These are phyloP conservation scores for Cirrhinus molitorella DNA, from an alignment of 2,797 vertebrate genomes.

Conservation along the genomic window DNA sequence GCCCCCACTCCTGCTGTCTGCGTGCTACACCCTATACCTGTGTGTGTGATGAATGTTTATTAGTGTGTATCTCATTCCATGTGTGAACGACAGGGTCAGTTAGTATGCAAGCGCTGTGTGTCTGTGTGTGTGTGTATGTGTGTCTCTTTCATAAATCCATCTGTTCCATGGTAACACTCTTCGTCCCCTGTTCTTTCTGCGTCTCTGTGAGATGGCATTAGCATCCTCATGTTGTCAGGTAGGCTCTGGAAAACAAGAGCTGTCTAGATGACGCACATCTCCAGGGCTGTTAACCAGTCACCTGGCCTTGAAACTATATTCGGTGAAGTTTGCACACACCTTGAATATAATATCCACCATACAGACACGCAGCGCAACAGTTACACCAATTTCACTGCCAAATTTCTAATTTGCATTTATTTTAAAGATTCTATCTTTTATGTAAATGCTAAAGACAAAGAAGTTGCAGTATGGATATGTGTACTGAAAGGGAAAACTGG, in stretches of 20 bases:
- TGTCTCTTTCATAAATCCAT: constrained; percentile 59
- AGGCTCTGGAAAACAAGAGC: constrained; percentile 44
- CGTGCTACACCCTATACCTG: constrained; percentile 49
- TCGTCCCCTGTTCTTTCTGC: constrained; percentile 17
- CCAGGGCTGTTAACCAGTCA: constrained; percentile 44
- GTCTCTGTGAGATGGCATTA: constrained; percentile 43
- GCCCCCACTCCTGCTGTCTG: constrained; percentile 57
- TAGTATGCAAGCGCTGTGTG: constrained; percentile 15
- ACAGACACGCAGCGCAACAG: constrained; percentile 54
- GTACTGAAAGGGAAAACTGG: not conserved
- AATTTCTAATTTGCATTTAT: constrained; percentile 63
- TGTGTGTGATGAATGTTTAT: constrained; percentile 52
- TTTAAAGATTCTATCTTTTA: constrained; percentile 58
- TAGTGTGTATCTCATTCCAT: constrained; percentile 55
- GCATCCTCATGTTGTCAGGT: constrained; percentile 57
- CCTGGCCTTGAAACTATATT: constrained; percentile 54
- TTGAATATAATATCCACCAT: constrained; percentile 28
- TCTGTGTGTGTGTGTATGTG: constrained; percentile 24
- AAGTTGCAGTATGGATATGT: constrained; percentile 3
- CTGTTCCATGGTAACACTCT: constrained; percentile 62
- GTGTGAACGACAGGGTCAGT: constrained; percentile 47
- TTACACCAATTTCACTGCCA: constrained; percentile 65
- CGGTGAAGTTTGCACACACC: constrained; percentile 45
- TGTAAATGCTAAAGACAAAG: constrained; percentile 51
- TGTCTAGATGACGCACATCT: constrained; percentile 56